Percentiles rank a stretch among this genome's conserved stretches.
phyloP scores from a whole-genome alignment of 2,113 vertebrate genomes.

The Nyctibius bracteatus region DNA sequence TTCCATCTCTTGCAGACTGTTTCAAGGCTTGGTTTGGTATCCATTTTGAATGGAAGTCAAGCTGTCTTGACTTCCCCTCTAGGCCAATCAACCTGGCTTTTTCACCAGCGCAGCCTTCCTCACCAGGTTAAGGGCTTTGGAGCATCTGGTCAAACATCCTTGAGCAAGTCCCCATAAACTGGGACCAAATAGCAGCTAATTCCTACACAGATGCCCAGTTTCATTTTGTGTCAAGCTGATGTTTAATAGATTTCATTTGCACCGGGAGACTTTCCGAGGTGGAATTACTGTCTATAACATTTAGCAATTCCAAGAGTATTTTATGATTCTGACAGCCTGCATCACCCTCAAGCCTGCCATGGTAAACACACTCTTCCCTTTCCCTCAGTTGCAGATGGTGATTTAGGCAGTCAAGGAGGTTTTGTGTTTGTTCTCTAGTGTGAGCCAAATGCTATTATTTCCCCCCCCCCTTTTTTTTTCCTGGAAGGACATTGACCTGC shows the following conservation, averaged over 20 bases:
- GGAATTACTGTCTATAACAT: not conserved
- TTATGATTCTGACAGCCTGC: constrained; percentile 24
- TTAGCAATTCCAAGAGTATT: not conserved
- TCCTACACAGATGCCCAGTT: not conserved
- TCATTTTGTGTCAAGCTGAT: not conserved
- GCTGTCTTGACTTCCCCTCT: not conserved
- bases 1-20: not conserved
- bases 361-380: not conserved
- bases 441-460: not conserved
- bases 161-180: not conserved
- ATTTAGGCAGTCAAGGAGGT: not conserved
- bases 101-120: not conserved
- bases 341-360: not conserved
- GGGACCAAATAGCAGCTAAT: not conserved
- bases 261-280: not conserved
- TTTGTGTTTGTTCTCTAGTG: not conserved
- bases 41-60: not conserved
- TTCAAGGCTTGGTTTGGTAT: not conserved
- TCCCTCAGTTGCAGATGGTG: not conserved
- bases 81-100: not conserved
- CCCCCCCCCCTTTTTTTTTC: not conserved
- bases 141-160: not conserved
- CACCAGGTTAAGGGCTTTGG: not conserved
- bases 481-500: not conserved
- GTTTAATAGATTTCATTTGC: not conserved